These are phyloP conservation scores for Cirrhinus mrigala DNA, from an alignment of 2,797 vertebrate species.

Conservation along the genomic window DNA sequence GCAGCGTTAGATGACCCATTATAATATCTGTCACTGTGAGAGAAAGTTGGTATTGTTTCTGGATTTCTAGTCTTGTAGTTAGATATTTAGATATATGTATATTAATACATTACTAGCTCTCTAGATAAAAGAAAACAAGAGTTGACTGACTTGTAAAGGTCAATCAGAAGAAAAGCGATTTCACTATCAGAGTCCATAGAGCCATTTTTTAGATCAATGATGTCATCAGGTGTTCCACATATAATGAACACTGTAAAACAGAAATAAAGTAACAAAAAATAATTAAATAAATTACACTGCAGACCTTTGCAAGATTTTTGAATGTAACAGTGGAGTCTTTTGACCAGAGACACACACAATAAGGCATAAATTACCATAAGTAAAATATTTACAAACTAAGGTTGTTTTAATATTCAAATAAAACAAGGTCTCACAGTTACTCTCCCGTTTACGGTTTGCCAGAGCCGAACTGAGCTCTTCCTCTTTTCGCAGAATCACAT, in stretches of 20 bases:
- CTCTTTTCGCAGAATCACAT: slow-evolving; percentile 62
- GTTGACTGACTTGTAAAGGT: slow-evolving; percentile 91
- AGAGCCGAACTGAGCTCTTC: slow-evolving; percentile 48
- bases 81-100: neutral
- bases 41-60: slow-evolving; percentile 16
- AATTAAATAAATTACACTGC: neutral
- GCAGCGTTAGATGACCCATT: slow-evolving; percentile 65
- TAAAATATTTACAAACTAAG: slow-evolving; percentile 1
- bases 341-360: neutral
- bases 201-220: slow-evolving; percentile 70
- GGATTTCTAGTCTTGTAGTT: neutral
- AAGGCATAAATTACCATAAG: neutral
- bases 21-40: slow-evolving; percentile 78
- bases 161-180: slow-evolving; percentile 87
- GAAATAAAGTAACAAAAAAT: neutral
- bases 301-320: neutral
- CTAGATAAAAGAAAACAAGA: slow-evolving; percentile 2
- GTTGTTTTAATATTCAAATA: neutral
- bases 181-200: slow-evolving; percentile 70
- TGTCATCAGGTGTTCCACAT: slow-evolving; percentile 82
- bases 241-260: slow-evolving; percentile 86
- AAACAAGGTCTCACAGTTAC: slow-evolving; percentile 74
- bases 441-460: slow-evolving; percentile 57
- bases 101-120: neutral
- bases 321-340: neutral